A percentile compares a stretch with the other conserved stretches of the same genome.
Evolutionary conservation across 2,888 invertebrate species (phyloP).

Genomic region (Dasypolia templi): DNA sequence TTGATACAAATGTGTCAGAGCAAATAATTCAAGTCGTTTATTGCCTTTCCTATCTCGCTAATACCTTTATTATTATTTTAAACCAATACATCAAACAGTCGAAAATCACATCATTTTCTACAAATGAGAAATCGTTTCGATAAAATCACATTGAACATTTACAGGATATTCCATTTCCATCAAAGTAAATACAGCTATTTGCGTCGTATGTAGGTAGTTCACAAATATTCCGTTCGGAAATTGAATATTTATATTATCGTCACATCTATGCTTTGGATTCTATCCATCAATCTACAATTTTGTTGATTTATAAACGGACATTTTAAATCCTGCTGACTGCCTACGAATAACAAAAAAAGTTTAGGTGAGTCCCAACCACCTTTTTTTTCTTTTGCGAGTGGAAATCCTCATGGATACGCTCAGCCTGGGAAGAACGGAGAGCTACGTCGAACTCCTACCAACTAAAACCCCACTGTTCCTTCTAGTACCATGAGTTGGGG

Average conservation of each 20-base stretch:
- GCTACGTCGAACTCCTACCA: too few relatives aligned
- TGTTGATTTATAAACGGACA: constrained; percentile 16
- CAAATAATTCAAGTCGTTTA: constrained; percentile 16
- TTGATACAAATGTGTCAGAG: neutral
- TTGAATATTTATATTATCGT: constrained; percentile 44
- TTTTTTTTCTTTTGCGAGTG: too few relatives aligned
- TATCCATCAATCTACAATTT: constrained; percentile 27
- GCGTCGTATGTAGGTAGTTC: constrained; percentile 21
- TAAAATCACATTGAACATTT: constrained; percentile 48
- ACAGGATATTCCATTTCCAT: constrained; percentile 62
- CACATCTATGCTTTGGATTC: constrained; percentile 34
- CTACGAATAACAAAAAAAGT: too few relatives aligned
- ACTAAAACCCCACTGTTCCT: too few relatives aligned
- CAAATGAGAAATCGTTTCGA: constrained; percentile 25
- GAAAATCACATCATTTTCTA: constrained; percentile 29
- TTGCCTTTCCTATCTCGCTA: constrained; percentile 21
- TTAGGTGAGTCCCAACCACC: too few relatives aligned
- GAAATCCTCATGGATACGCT: too few relatives aligned
- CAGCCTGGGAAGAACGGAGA: too few relatives aligned
- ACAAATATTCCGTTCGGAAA: constrained; percentile 49
- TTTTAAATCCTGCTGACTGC: neutral
- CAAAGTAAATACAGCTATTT: constrained; percentile 39
- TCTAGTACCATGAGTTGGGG: too few relatives aligned
- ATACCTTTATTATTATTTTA: neutral
- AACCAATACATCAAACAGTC: constrained; percentile 35